Percentiles rank a stretch among this genome's conserved stretches.
Evolutionary conservation across 2,797 vertebrate genomes (phyloP).

Genomic region (Harpagifer antarcticus): DNA sequence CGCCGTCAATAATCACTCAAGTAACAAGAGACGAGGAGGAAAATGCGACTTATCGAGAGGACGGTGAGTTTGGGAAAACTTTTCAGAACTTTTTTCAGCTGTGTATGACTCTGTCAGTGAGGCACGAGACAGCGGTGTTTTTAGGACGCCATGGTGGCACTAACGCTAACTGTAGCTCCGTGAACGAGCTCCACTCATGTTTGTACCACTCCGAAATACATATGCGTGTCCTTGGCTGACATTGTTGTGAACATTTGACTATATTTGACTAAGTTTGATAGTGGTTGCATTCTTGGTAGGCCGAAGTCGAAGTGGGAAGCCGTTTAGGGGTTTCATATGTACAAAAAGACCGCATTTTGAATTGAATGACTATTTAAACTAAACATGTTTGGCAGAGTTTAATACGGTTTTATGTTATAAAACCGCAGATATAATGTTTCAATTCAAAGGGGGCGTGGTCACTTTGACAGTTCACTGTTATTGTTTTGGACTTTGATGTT

Average conservation of each 20-base stretch:
- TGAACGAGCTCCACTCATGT: neutral
- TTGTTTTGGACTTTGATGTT: slow-evolving; percentile 25
- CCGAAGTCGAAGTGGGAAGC: neutral
- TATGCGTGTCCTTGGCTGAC: neutral
- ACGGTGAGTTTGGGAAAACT: slow-evolving; percentile 84
- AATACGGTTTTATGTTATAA: neutral
- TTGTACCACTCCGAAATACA: fast-evolving
- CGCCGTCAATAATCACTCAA: slow-evolving; percentile 91
- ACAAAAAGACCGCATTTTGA: neutral
- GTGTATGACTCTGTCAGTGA: slow-evolving; percentile 52
- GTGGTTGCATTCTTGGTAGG: slow-evolving; percentile 11
- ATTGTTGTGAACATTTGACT: neutral
- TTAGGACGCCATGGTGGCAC: slow-evolving; percentile 9
- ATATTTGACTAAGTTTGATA: neutral
- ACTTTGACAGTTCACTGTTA: slow-evolving; percentile 44
- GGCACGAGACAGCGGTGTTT: slow-evolving; percentile 8
- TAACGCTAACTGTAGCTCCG: neutral
- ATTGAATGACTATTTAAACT: neutral
- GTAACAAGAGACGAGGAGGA: slow-evolving; percentile 88
- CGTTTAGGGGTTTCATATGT: neutral
- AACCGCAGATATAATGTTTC: neutral
- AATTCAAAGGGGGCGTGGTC: slow-evolving; percentile 48
- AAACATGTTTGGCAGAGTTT: neutral
- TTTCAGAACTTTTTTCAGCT: slow-evolving; percentile 54
- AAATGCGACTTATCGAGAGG: slow-evolving; percentile 83